Conservation (phyloP, 2,888 invertebrate species). For the Hanleya hanleyi region DNA sequence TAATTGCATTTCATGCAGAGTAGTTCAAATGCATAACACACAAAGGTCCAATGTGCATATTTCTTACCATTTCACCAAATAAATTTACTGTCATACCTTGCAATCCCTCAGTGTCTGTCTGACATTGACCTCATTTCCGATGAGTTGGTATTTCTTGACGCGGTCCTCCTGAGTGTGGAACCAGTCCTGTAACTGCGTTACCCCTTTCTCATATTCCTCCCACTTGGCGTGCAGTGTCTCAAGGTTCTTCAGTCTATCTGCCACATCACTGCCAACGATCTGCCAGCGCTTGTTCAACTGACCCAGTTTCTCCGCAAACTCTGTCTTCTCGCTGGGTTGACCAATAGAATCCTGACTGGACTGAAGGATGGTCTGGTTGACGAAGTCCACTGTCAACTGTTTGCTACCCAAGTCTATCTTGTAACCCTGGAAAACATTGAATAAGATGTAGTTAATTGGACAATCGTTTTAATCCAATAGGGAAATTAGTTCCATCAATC, state of each 20-base stretch:
- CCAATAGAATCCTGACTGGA: conserved; percentile 42
- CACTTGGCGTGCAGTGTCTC: conserved; percentile 56
- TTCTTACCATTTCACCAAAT: background rate
- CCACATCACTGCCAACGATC: conserved; percentile 51
- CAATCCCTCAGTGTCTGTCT: conserved; percentile 66
- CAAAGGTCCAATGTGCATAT: too few relatives aligned
- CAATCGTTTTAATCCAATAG: too few relatives aligned
- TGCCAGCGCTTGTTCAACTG: conserved; percentile 64
- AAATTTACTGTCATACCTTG: conserved; percentile 48
- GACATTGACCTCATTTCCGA: conserved; percentile 66
- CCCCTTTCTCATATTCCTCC: conserved; percentile 65
- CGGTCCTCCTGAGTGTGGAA: conserved; percentile 64
- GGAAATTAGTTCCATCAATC: too few relatives aligned
- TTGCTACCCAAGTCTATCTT: conserved; percentile 68
- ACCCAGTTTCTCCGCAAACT: conserved; percentile 66
- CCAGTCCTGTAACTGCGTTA: conserved; percentile 57
- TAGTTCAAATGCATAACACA: too few relatives aligned
- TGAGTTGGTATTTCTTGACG: conserved; percentile 55
- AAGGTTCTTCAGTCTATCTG: conserved; percentile 52
- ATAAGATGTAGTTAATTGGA: too few relatives aligned
- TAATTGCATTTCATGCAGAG: too few relatives aligned
- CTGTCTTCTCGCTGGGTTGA: conserved; percentile 53
- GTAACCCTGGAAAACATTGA: conserved; percentile 60
- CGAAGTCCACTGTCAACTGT: conserved; percentile 69
- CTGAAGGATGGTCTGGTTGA: conserved; percentile 64